Percentiles rank a stretch among this genome's conserved stretches.
Evolutionary conservation across 2,888 invertebrate species (phyloP).

Genomic region (Conus canariensis): DNA sequence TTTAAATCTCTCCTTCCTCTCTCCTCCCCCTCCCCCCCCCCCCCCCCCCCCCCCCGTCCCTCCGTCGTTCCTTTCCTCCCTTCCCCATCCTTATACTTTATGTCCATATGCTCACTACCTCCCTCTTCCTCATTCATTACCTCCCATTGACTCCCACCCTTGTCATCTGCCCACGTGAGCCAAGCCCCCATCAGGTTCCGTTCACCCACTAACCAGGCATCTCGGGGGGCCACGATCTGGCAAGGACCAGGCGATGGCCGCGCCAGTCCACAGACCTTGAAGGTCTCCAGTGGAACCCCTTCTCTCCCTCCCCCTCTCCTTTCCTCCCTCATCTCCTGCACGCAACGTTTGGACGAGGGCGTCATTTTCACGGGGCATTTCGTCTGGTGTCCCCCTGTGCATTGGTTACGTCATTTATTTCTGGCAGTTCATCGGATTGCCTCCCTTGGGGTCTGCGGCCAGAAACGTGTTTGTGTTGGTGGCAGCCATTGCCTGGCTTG

Average conservation of each 20-base stretch:
- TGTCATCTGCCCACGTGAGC: background rate
- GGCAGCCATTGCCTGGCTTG: too few relatives aligned
- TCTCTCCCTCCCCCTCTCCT: background rate
- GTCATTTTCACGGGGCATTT: too few relatives aligned
- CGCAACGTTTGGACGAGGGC: too few relatives aligned
- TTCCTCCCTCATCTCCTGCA: background rate
- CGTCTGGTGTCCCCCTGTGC: too few relatives aligned
- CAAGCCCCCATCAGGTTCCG: too few relatives aligned
- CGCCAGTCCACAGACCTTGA: background rate
- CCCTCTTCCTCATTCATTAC: constrained; percentile 12
- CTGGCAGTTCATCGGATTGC: too few relatives aligned
- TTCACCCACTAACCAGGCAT: too few relatives aligned
- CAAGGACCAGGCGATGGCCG: too few relatives aligned
- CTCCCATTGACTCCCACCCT: constrained; percentile 36
- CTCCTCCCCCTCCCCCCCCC: constrained; percentile 12
- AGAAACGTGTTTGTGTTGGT: too few relatives aligned
- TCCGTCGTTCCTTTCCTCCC: constrained; percentile 15
- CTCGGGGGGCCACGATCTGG: too few relatives aligned
- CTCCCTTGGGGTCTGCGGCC: too few relatives aligned
- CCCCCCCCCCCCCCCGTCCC: constrained; percentile 16
- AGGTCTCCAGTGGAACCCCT: background rate
- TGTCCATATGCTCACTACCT: background rate
- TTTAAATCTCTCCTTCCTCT: constrained; percentile 1
- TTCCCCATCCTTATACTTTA: background rate
- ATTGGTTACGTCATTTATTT: too few relatives aligned